Conservation (phyloP, 2,113 vertebrate genomes). For the Marcusenius ussheri region DNA sequence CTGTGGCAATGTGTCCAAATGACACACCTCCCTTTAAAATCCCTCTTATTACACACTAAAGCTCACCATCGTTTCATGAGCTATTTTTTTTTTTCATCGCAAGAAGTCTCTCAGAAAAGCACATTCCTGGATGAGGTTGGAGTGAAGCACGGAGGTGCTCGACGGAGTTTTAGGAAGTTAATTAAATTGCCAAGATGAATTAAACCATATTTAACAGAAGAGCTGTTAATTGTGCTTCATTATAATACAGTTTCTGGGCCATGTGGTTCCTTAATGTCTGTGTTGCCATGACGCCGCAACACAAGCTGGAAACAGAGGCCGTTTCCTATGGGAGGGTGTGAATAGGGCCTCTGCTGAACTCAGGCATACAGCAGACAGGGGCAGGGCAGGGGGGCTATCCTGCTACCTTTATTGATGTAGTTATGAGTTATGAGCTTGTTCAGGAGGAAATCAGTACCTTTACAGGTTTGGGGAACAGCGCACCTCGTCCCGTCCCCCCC, state of each 20-base stretch:
- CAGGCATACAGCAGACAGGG: not conserved
- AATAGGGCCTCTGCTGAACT: not conserved
- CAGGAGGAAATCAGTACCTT: not conserved
- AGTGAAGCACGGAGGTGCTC: not conserved
- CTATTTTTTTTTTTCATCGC: not conserved
- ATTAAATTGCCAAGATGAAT: slow-evolving; percentile 24
- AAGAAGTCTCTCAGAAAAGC: slow-evolving; percentile 5
- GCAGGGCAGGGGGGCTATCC: not conserved
- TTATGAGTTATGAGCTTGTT: not conserved
- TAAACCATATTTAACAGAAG: slow-evolving; percentile 14
- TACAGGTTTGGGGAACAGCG: not conserved
- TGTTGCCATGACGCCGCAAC: too few relatives aligned
- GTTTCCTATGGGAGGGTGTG: not conserved
- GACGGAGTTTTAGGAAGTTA: not conserved
- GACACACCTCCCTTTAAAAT: not conserved
- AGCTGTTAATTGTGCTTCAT: slow-evolving; percentile 13
- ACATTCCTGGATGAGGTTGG: not conserved
- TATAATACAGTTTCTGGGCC: slow-evolving; percentile 8
- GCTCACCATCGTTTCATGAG: not conserved
- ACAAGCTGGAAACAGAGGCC: not conserved
- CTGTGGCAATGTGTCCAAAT: too few relatives aligned
- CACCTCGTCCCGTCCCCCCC: not conserved
- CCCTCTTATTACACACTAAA: not conserved
- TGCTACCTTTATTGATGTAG: not conserved
- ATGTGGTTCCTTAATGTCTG: not conserved